Evolutionary conservation across 2,797 vertebrate species (phyloP), one percentile per base, ranked within the genome.

Genomic region (Esox masquinongy): DNA sequence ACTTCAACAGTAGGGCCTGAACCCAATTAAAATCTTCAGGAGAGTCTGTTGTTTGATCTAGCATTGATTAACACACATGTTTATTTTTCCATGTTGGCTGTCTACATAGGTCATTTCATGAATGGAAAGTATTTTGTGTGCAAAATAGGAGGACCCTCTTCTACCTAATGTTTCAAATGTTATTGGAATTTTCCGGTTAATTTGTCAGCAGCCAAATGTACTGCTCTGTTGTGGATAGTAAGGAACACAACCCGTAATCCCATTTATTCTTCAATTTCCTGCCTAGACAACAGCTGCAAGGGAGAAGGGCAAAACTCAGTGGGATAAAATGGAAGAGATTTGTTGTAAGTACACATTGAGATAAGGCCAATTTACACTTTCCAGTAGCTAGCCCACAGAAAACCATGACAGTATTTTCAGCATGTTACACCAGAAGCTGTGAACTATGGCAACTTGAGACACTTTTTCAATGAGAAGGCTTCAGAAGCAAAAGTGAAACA

Each of bases 261-360:
- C 16, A 72, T 67, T 36, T 36, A 67, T 67, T 67, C 17, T 29
- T 34, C 64, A 11, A 67, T 67, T 67, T 67, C 64, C 64, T 67
- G 64, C 64, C 31, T 9, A 67, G 14, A 67, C 31, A 6, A 17
- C 24, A 34, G 16, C 64, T 34, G 29, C 16, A 34, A 31, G 17
- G 16, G 26, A 34, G 26, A 31, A 36, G 29, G 11, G 22, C 12
- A 17, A 67, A 34, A 67, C 64, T 29, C 22, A 26, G 26, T 64
- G 26, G 61, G 16, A 67, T 36, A 19, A 34, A 67, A 67, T 67
- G 1, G 15, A 5, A 67, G 29, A 31, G 31, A 29, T 67, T 29
- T 34, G 64, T 16, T 67, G 29, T 67, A 29, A 67, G 31, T 29
- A 67, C 31, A 67, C 26, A 67, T 12, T 67, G 29, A 66, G 63